Base-by-base conservation (phyloP, 2,888 invertebrate species). In the Drosophila suboccidentalis region DNA sequence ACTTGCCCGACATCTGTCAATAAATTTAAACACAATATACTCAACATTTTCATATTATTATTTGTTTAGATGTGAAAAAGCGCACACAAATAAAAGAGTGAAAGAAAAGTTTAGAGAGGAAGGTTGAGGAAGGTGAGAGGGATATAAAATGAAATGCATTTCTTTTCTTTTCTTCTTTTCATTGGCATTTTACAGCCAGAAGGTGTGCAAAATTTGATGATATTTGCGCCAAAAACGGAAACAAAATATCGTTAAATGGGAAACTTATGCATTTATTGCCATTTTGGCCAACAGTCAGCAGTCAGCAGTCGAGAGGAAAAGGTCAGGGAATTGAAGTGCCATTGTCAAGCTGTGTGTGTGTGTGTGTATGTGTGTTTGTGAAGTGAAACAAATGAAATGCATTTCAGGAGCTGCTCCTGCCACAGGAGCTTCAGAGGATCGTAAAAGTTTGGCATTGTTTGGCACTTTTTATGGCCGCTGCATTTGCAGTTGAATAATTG, bases 211-310 rank as follows among this genome's bases (percentile, higher is more conserved):
- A 55, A 74, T 60, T 70, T 61, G 60, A 69, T 69, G 70, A 61
- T 54, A 54, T 57, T 61, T 62, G 57, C 41, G 46, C 36, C 36
- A 65, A 49, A 61, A 80, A 73, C 75, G 75, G 61, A 72, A 85
- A 87, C 85, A 86, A 82, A 87, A 87, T 87, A 83, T 80, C 87
- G 86, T 87, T 88, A 88, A 88, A 86, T 75, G 73, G 74, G 53
- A 78, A 88, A 83, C 87, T 88, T 87, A 83, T 87, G 86, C 88
- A 87, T 88, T 87, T 86, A 88, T 88, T 83, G 78, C 71, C 68
- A 50, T 71, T 68, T 71, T 62, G 64, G 63, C 67, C 53, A 74
- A 53, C 55, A 62, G 49, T 50, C 59, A 13, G 9, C 41, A 41
- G 38, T 46, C 47, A 43, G 26, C 26, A 26, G 26, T 26, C 26